Evolutionary conservation across 1,140 invertebrate species (phyloP).

Genomic region (Anagrus nilaparvatae): DNA sequence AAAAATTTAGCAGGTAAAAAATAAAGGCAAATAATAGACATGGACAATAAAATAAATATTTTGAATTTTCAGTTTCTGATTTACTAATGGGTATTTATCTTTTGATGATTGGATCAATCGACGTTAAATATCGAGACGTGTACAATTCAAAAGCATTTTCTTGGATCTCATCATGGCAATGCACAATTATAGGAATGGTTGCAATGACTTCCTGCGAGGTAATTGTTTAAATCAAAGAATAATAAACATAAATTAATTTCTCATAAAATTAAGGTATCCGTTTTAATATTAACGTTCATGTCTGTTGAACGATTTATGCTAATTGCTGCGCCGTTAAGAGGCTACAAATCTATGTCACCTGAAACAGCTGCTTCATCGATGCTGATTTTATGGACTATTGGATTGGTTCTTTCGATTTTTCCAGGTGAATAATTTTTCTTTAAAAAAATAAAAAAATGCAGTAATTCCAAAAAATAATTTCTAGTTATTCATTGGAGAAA

Average conservation of each 20-base stretch:
- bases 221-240: conserved; percentile 10
- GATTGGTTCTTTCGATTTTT: conserved; percentile 52
- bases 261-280: conserved; percentile 56
- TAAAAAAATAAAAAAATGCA: not conserved
- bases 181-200: conserved; percentile 51
- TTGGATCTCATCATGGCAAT: conserved; percentile 62
- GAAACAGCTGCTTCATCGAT: conserved; percentile 46
- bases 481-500: conserved; percentile 52
- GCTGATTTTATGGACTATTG: conserved; percentile 53
- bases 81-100: conserved; percentile 72
- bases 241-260: too few relatives aligned
- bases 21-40: conserved; percentile 3
- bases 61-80: conserved; percentile 50
- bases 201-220: conserved; percentile 64
- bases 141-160: conserved; percentile 52
- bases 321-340: conserved; percentile 57
- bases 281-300: conserved; percentile 66
- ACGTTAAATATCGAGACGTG: conserved; percentile 50
- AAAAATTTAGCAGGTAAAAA: conserved; percentile 57
- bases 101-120: conserved; percentile 56
- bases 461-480: conserved; percentile 6
- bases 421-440: conserved; percentile 41
- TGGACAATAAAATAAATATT: not conserved
- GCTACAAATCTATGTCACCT: conserved; percentile 45
- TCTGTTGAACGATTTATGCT: conserved; percentile 64